Evolutionary conservation across 2,888 invertebrate species (phyloP).

Genomic region (Lasioglossum pauxillum): DNA sequence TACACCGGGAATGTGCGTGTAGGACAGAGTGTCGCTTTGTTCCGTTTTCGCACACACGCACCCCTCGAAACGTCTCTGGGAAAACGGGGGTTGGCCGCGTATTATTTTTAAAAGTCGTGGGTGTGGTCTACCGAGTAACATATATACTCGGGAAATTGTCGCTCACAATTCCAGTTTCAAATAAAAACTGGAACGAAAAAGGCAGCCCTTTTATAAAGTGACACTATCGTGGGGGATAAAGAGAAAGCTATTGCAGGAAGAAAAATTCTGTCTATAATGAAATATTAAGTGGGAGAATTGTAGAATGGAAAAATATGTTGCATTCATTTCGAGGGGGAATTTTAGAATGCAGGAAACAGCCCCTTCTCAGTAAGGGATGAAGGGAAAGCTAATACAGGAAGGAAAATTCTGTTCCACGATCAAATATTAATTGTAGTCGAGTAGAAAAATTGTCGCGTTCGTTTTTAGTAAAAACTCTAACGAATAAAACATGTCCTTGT

Average conservation of each 20-base stretch:
- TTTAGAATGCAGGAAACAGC: too few species aligned
- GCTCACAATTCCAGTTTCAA: not conserved
- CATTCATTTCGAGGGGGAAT: too few species aligned
- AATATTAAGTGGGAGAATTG: too few species aligned
- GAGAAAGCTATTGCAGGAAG: not conserved
- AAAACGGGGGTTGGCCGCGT: not conserved
- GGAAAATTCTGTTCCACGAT: not conserved
- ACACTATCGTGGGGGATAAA: not conserved
- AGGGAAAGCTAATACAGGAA: not conserved
- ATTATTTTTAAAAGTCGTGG: not conserved
- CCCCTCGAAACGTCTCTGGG: not conserved
- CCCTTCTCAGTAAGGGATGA: too few species aligned
- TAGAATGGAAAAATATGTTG: too few species aligned
- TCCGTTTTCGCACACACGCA: not conserved
- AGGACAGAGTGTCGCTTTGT: conserved; percentile 29
- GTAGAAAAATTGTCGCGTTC: not conserved
- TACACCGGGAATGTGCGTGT: conserved; percentile 30
- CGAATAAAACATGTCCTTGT: not conserved
- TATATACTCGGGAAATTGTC: not conserved
- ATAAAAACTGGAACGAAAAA: not conserved
- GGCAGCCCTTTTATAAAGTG: not conserved
- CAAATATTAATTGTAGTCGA: not conserved
- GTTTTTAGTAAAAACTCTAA: not conserved
- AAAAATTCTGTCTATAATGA: too few species aligned
- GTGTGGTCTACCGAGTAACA: not conserved